Evolutionary conservation across 2,113 vertebrate genomes (phyloP).

Genomic region (Myotis brandtii): DNA sequence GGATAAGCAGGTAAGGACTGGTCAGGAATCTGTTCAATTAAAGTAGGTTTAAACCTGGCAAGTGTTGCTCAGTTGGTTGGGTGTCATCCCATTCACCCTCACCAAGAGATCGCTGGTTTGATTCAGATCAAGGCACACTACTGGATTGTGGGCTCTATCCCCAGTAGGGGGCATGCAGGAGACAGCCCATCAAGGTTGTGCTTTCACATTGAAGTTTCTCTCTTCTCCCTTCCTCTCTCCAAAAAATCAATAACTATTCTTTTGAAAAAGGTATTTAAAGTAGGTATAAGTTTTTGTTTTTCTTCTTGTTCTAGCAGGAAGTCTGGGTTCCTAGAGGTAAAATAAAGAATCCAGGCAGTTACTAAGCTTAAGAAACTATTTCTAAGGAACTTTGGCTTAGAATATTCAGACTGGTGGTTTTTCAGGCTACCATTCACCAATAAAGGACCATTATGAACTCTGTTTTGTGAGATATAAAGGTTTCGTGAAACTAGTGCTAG

Average conservation of each 20-base stretch:
- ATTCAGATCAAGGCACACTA: no score
- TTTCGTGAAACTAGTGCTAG: not conserved
- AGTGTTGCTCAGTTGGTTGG: no score
- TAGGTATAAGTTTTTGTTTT: not conserved
- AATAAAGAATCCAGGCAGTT: slow-evolving; percentile 1
- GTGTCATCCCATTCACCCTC: no score
- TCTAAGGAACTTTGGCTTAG: not conserved
- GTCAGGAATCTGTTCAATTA: not conserved
- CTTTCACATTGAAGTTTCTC: no score
- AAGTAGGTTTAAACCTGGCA: not conserved
- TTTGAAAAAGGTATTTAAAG: not conserved
- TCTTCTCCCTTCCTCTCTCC: no score
- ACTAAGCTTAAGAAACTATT: not conserved
- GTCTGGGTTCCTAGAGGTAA: not conserved
- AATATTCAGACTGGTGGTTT: not conserved
- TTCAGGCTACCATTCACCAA: not conserved
- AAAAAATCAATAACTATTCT: no score
- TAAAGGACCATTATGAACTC: not conserved
- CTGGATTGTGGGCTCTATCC: no score
- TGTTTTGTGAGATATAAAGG: not conserved
- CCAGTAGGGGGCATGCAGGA: no score
- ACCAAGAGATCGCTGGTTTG: no score
- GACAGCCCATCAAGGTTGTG: no score
- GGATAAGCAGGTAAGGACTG: no score
- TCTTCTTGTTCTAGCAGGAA: not conserved